Base-by-base conservation (phyloP, 2,113 vertebrate species). In the Scomber japonicus region DNA sequence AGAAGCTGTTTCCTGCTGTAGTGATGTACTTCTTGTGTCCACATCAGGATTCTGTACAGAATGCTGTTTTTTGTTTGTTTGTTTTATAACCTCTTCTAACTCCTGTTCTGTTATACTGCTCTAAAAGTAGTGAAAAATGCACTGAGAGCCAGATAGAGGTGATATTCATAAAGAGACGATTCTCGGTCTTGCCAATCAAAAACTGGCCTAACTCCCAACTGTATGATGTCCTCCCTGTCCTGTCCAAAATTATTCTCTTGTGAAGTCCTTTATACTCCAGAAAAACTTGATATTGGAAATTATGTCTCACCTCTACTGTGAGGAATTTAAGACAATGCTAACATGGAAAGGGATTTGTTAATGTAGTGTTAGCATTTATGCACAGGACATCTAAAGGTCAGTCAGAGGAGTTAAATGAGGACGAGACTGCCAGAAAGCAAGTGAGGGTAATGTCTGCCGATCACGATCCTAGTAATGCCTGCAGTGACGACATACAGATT, bases 121-220 rank as follows among this genome's bases (percentile, higher is more conserved):
- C 82, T 75, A 64, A 85, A 83, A 82, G 78, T 87, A 75, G 87
- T 81, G 67, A 82, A 78, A 81, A 84, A 89, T 90, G 89, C 91
- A 93, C 89, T 89, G 75, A 86, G 78, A 90, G 86, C 62, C 70
- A 87, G 73, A 81, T 17, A 50, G 69, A 84, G 66, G 57, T 60
- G 61, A 56, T 31, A 67, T 81, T 27, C 49, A 40, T 6, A 30
- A 40, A 44, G 45, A 66, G 31, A 57, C 11, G 31, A 78, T 78
- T 86, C 67, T 88, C 67, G 67, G 78, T 87, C 84, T 87, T 71
- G 73, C 80, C 59, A 78, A 80, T 90, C 79, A 71, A 54, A 75
- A 85, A 64, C 4, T 27, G 72, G 35, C 66, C 48, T 14, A 55
- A 75, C 55, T 65, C 60, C 75, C 69, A 75, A 67, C 45, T 57